A percentile compares a stretch with the other conserved stretches of the same genome.
phyloP scores from a whole-genome alignment of 1,140 invertebrate species.

The Tribolium madens region DNA sequence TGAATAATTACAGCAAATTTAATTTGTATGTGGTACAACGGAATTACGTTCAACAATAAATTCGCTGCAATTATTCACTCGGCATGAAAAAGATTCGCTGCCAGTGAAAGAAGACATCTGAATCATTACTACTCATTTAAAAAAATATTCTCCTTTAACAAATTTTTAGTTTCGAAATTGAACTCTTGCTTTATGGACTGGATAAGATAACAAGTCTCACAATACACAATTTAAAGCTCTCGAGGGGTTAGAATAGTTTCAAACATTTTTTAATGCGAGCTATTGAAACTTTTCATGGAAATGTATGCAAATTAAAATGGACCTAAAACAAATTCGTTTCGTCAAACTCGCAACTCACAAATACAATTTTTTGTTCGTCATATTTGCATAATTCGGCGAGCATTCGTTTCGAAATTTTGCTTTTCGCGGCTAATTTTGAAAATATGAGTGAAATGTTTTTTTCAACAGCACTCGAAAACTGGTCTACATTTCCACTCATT shows the following conservation, averaged over 20 bases:
- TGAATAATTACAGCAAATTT: conserved; percentile 21
- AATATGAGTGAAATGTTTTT: background rate
- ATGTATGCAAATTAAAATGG: background rate
- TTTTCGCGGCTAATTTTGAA: background rate
- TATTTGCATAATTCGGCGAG: background rate
- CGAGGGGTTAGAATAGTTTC: background rate
- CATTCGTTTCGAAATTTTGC: background rate
- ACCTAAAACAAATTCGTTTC: background rate
- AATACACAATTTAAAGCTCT: background rate
- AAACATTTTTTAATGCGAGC: background rate
- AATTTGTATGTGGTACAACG: conserved; percentile 9
- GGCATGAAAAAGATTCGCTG: background rate
- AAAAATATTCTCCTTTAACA: background rate
- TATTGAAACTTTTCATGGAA: background rate
- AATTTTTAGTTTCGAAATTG: background rate
- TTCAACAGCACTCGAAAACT: background rate
- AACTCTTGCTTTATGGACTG: conserved; percentile 13
- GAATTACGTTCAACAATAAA: background rate
- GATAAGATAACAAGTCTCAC: background rate
- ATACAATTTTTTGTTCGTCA: background rate
- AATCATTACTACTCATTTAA: background rate
- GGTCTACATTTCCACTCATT: too few relatives aligned
- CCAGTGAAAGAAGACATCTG: background rate
- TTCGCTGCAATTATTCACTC: background rate
- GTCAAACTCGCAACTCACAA: background rate